Conservation (phyloP, 2,888 invertebrate species). For the Epirrhoe tristata region DNA sequence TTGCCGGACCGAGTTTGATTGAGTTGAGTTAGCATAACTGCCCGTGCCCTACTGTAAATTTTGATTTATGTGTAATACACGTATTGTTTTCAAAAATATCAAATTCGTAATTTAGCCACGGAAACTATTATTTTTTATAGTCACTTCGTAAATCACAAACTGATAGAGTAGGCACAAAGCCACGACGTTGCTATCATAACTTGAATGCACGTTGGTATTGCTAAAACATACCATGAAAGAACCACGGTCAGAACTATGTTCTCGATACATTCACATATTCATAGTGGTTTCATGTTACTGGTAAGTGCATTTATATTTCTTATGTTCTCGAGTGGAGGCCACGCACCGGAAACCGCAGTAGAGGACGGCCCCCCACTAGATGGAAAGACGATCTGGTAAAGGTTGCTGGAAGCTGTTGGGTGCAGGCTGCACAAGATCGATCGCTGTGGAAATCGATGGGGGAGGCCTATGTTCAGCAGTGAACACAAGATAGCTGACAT, state of each 20-base stretch:
- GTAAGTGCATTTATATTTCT: conserved; percentile 76
- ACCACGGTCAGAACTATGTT: conserved; percentile 69
- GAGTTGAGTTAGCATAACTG: too few species aligned
- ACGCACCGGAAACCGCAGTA: too few species aligned
- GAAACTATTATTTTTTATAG: background rate
- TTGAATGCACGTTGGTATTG: background rate
- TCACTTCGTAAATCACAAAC: background rate
- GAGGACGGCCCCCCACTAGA: too few species aligned
- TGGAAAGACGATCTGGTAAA: too few species aligned
- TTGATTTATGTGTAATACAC: background rate
- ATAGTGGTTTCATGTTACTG: conserved; percentile 91
- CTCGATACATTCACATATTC: conserved; percentile 90
- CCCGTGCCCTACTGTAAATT: background rate
- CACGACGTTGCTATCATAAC: background rate
- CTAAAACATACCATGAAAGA: conserved; percentile 59
- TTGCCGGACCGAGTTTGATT: too few species aligned
- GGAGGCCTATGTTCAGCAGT: too few species aligned
- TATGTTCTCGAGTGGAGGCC: too few species aligned
- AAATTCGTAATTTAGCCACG: background rate
- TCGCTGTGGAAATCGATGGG: too few species aligned
- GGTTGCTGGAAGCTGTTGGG: too few species aligned
- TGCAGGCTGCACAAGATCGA: too few species aligned
- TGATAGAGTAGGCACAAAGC: background rate
- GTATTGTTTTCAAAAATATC: background rate
- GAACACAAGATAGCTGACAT: too few species aligned